Conservation (phyloP, 2,888 invertebrate species). For the Hypolimnas misippus region DNA sequence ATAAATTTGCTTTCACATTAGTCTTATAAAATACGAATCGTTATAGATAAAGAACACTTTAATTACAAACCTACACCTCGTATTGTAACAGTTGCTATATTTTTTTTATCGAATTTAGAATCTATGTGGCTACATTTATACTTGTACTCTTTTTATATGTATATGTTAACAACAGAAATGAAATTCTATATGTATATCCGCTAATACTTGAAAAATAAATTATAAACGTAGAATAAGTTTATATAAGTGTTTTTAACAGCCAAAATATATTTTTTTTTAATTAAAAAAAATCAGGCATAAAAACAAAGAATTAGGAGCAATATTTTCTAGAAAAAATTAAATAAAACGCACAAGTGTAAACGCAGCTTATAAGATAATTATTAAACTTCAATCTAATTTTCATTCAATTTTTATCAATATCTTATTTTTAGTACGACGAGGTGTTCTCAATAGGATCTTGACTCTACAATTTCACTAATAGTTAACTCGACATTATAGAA, state of each 20-base stretch:
- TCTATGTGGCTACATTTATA: conserved; percentile 31
- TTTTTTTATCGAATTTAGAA: conserved; percentile 36
- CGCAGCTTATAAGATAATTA: conserved; percentile 22
- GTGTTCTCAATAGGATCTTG: conserved; percentile 55
- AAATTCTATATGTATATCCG: too few relatives aligned
- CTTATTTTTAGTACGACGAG: conserved; percentile 43
- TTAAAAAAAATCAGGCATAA: too few relatives aligned
- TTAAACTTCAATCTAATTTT: conserved; percentile 39
- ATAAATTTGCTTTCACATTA: conserved; percentile 6
- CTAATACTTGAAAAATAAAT: too few relatives aligned
- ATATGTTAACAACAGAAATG: background rate
- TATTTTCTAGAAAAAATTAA: background rate
- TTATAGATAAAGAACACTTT: conserved; percentile 50
- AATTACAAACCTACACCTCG: conserved; percentile 38
- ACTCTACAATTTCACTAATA: conserved; percentile 69
- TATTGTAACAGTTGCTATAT: conserved; percentile 37
- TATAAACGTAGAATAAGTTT: too few relatives aligned
- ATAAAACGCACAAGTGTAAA: conserved; percentile 28
- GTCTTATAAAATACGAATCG: conserved; percentile 27
- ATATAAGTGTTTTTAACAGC: too few relatives aligned
- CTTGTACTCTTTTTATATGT: conserved; percentile 13
- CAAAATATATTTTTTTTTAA: too few relatives aligned
- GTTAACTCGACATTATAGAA: conserved; percentile 77
- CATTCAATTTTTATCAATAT: conserved; percentile 31
- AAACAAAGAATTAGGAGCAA: too few relatives aligned